Evolutionary conservation across 2,888 invertebrate genomes (phyloP).

Genomic region (Galerucella nymphaeae): DNA sequence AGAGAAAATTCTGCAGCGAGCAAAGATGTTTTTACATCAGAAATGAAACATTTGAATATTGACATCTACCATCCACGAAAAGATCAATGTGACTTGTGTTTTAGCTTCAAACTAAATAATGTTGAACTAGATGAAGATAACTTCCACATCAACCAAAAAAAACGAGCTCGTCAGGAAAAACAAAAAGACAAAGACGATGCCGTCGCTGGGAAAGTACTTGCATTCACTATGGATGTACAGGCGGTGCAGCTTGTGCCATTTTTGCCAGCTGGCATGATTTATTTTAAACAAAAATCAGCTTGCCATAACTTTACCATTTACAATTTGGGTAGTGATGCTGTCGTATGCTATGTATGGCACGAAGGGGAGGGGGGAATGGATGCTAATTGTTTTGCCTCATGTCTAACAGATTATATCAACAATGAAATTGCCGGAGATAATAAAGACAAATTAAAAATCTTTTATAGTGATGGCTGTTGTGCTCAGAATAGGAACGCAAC

Average conservation of each 20-base stretch:
- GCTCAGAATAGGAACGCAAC: no score
- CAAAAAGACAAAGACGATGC: slow-evolving; percentile 29
- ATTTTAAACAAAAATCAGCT: slow-evolving; percentile 34
- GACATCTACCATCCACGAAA: not conserved
- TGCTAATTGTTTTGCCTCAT: not conserved
- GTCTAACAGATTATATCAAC: no score
- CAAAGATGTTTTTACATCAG: slow-evolving; percentile 5
- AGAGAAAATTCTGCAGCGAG: not conserved
- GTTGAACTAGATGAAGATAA: not conserved
- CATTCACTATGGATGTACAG: slow-evolving; percentile 38
- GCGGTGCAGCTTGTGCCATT: slow-evolving; percentile 36
- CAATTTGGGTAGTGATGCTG: not conserved
- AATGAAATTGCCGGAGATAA: no score
- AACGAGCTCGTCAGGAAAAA: slow-evolving; percentile 21
- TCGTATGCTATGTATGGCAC: not conserved
- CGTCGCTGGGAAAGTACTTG: slow-evolving; percentile 15
- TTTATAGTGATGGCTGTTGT: no score
- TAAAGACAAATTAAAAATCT: no score
- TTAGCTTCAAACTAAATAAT: slow-evolving; percentile 14
- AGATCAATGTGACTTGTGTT: slow-evolving; percentile 1
- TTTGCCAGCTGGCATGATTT: slow-evolving; percentile 23
- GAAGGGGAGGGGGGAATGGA: not conserved
- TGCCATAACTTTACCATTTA: slow-evolving; percentile 4
- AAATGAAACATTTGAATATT: not conserved
- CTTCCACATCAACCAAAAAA: slow-evolving; percentile 15